These are phyloP conservation scores for Atrichornis clamosus DNA, from an alignment of 2,113 vertebrate species.

Conservation along the genomic window DNA sequence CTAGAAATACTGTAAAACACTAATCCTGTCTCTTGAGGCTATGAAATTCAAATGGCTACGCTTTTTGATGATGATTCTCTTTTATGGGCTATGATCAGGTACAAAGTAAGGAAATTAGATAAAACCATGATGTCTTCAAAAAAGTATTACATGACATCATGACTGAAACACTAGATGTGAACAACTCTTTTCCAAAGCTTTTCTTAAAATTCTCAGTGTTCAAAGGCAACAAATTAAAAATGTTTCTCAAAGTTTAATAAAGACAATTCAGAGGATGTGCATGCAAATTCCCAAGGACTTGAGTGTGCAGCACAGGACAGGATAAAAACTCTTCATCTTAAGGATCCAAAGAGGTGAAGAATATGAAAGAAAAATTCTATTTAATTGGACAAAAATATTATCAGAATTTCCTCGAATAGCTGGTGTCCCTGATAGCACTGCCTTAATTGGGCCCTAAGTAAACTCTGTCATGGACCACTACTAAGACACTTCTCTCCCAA, in stretches of 20 bases:
- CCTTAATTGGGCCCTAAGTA: background rate
- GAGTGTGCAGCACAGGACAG: background rate
- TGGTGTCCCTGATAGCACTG: background rate
- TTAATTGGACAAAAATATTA: background rate
- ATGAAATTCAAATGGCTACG: background rate
- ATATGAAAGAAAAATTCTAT: background rate
- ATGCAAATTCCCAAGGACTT: background rate
- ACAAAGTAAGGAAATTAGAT: background rate
- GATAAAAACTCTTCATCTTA: background rate
- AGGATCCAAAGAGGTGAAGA: background rate
- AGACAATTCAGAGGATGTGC: background rate
- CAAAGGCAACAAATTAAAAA: background rate
- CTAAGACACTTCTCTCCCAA: background rate
- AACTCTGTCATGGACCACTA: background rate
- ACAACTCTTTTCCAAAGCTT: background rate
- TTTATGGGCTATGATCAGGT: background rate
- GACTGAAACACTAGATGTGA: background rate
- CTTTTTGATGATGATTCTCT: background rate
- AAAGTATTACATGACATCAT: background rate
- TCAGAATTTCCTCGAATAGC: background rate
- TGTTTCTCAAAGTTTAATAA: background rate
- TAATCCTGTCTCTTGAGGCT: background rate
- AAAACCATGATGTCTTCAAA: background rate
- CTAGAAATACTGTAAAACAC: background rate
- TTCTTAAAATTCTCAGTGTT: background rate